A percentile compares a stretch with the other conserved stretches of the same genome.
These are phyloP conservation scores for Vimba vimba DNA, from an alignment of 2,113 vertebrate genomes.

Conservation along the genomic window DNA sequence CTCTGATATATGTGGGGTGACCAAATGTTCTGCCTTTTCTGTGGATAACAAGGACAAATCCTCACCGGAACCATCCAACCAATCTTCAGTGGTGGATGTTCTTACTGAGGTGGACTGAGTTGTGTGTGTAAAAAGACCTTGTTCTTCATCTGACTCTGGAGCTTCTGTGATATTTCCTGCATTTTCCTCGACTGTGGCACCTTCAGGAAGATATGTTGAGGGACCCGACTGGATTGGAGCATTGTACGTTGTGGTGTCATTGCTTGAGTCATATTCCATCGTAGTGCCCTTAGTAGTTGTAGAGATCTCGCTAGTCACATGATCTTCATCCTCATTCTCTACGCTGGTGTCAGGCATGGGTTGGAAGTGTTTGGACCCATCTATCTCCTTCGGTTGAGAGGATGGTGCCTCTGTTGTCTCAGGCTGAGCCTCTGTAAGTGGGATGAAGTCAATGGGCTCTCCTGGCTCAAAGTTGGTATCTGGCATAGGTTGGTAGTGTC, in stretches of 20 bases:
- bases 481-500: conserved; percentile 56
- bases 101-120: conserved; percentile 39
- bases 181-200: neutral
- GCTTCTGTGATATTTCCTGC: conserved; percentile 21
- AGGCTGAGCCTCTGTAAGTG: neutral
- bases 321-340: conserved; percentile 34
- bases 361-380: conserved; percentile 44
- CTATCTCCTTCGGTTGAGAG: conserved; percentile 10
- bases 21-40: conserved; percentile 16
- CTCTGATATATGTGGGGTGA: conserved; percentile 25
- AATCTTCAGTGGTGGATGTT: neutral
- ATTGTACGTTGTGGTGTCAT: neutral
- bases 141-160: conserved; percentile 31
- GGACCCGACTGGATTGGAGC: neutral
- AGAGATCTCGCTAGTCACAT: neutral
- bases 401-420: neutral
- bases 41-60: conserved; percentile 18
- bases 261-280: neutral
- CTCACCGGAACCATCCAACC: conserved; percentile 11
- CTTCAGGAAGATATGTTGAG: neutral
- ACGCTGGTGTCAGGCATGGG: conserved; percentile 32
- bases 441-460: conserved; percentile 29
- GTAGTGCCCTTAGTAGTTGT: neutral
- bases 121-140: neutral
- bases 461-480: conserved; percentile 54